Evolutionary conservation across 2,113 vertebrate species (phyloP).

Genomic region (Aptenodytes patagonicus): DNA sequence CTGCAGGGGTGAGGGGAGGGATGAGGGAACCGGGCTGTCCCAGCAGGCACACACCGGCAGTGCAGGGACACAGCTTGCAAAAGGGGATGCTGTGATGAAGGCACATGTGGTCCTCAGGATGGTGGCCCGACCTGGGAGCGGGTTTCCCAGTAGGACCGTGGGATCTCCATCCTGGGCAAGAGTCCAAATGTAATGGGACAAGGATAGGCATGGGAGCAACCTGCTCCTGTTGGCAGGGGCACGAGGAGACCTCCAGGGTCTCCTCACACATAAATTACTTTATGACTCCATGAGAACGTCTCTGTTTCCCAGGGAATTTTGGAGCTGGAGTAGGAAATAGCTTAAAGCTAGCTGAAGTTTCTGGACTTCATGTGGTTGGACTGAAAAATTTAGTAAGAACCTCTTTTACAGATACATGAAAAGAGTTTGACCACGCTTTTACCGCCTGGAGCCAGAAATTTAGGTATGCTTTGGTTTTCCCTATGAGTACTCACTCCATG

Average conservation of each 20-base stretch:
- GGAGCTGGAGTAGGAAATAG: not conserved
- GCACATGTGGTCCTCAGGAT: not conserved
- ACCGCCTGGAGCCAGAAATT: not conserved
- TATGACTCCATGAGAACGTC: accelerated
- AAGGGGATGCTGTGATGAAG: not conserved
- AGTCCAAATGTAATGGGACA: not conserved
- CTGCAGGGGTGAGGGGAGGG: not conserved
- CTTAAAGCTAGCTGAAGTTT: not conserved
- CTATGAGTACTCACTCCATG: not conserved
- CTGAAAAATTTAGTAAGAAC: not conserved
- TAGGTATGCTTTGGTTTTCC: not conserved
- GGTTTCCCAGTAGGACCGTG: accelerated
- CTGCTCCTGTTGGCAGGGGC: not conserved
- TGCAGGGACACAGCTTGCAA: not conserved
- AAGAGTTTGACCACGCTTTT: not conserved
- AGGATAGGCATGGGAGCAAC: not conserved
- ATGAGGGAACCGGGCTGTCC: not conserved
- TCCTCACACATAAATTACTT: not conserved
- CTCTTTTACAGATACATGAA: not conserved
- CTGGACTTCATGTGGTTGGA: not conserved
- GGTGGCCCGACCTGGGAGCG: not conserved
- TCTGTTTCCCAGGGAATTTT: not conserved
- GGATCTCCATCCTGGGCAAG: not conserved
- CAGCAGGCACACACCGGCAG: accelerated
- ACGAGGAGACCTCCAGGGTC: not conserved